Evolutionary conservation across 2,113 vertebrate species (phyloP), one percentile per base, ranked within the genome.

Genomic region (Lasiurus cinereus): DNA sequence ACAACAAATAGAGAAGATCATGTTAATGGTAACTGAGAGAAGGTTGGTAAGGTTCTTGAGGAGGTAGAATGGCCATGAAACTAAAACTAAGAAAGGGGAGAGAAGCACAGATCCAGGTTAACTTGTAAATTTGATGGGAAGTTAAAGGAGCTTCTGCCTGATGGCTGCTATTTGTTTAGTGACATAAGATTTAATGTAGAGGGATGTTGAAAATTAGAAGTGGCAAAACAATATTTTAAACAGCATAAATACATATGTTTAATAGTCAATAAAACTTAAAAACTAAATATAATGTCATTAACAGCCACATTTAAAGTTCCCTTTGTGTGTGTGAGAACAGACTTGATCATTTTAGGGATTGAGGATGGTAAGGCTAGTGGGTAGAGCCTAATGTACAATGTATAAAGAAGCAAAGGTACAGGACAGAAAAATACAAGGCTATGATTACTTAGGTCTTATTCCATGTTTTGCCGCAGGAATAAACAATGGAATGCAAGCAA

Each of bases 191-290:
- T 87, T n/a, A 84, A 84, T 0, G 12, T 78, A 72, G 66, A 64
- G 27, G 56, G 8, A 5, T 39, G 13, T 6, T 33, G 19, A 83
- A 90, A 27, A 10, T 70, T 76, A 80, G 66, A 76, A 79, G 74
- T 74, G 24, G 83, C 0, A 1, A 69, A 77, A 64, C 13, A 78
- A 33, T 78, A 78, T 67, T 88, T 93, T 78, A 83, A 92, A 79
- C 7, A 73, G 21, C 4, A 90, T 77, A 66, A 33, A 31, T 78
- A 6, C 1, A 18, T 59, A 24, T 67, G 74, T 5, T 21, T 48
- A 64, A 56, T 15, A n/a, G 7, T 87, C n/a, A 91, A 48, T 90
- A 79, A 94, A 78, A 85, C 22, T 74, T 74, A 59, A 70, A 84
- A 54, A 54, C 18, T 36, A 67, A 69, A 88, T 8, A 62, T 16